Base-by-base conservation (phyloP, 2,797 vertebrate genomes). In the Cuniculus paca region DNA sequence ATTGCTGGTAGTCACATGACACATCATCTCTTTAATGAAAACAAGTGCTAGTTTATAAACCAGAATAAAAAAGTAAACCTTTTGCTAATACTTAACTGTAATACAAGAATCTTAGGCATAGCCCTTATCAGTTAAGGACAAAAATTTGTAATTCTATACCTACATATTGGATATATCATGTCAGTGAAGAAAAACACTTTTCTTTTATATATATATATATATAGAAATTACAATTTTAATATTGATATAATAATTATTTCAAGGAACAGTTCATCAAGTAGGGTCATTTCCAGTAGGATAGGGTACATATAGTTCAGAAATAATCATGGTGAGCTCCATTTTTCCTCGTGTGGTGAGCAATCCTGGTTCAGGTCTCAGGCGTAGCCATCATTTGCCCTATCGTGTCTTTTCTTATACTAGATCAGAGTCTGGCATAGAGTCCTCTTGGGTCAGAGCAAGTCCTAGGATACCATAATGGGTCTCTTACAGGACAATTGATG, bases 11-110 rank as follows among this genome's bases (percentile, higher is more conserved):
- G 17, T 88, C 34, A 83, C 74, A 93, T 58, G 36, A 58, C 7
- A 5, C 75, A 13, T 54, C 91, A n/a, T 80, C 4, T 54, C 87
- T 89, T 90, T 65, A 96, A 85, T 86, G 42, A 97, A 87, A 97
- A 82, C 50, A 95, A 90, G 1, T 22, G 68, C 75, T 77, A 45
- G 5, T 42, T 96, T 92, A 50, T 19, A 90, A 70, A 54, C 4
- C 16, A 89, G 13, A 50, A 70, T 74, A 85, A 72, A 89, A 91
- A 93, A 79, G n/a, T 26, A 78, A 88, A 48, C 4, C 1, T 87
- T 94, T 75, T 60, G 11, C 14, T n/a, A 8, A 42, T 26, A 91
- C 42, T n/a, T 79, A 88, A 87, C 91, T 36, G 86, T 52, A 63
- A 39, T 19, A 75, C 92, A 78, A 89, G 0, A 96, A 50, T 52